Evolutionary conservation across 1,140 invertebrate species (phyloP).

Genomic region (Popillia japonica): DNA sequence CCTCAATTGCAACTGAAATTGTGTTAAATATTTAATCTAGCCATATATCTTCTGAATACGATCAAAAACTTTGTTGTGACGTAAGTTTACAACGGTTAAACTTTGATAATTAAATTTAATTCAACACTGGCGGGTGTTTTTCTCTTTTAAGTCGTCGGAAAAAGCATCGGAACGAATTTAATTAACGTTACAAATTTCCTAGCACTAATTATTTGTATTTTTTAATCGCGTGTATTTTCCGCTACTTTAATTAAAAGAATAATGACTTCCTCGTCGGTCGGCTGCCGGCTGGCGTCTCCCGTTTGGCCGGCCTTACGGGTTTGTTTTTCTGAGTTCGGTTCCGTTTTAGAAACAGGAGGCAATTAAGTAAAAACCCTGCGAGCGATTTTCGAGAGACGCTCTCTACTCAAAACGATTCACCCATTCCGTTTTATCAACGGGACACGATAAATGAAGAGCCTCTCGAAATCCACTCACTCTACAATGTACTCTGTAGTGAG

Average conservation of each 20-base stretch:
- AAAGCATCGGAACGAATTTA: background rate
- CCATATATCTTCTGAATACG: too few species aligned
- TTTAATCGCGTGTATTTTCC: slow-evolving; percentile 4
- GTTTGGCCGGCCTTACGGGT: background rate
- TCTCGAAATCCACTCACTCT: background rate
- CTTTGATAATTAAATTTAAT: background rate
- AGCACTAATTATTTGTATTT: slow-evolving; percentile 1
- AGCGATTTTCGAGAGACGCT: slow-evolving; percentile 1
- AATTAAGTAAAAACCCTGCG: slow-evolving; percentile 18
- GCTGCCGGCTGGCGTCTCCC: background rate
- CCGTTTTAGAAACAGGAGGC: background rate
- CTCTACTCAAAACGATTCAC: background rate
- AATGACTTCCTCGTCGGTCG: background rate
- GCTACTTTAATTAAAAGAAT: slow-evolving; percentile 5
- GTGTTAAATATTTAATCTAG: too few species aligned
- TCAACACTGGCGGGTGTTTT: background rate
- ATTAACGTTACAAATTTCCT: slow-evolving; percentile 11
- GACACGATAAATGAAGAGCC: background rate
- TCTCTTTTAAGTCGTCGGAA: background rate
- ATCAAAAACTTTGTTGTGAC: too few species aligned
- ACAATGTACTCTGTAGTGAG: background rate
- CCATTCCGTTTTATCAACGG: background rate
- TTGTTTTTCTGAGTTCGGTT: slow-evolving; percentile 3
- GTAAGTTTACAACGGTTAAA: background rate
- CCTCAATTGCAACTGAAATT: too few species aligned